These are phyloP conservation scores for Ammodytes marinus DNA, from an alignment of 2,113 vertebrate species.

Conservation along the genomic window DNA sequence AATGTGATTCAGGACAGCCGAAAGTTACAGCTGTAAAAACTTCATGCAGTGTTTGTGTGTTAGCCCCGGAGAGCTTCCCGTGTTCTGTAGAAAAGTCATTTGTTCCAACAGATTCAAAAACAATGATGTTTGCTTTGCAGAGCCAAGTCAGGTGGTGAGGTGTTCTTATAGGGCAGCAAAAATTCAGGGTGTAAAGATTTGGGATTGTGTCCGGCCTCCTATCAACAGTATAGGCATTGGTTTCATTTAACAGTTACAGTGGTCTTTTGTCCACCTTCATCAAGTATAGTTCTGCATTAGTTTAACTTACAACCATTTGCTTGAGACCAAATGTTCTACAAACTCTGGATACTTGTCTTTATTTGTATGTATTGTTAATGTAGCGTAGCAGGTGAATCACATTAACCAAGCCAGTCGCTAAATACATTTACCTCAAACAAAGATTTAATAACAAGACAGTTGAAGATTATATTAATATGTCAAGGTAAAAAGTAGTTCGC, in stretches of 20 bases:
- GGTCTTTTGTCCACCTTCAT: neutral
- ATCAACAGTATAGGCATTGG: neutral
- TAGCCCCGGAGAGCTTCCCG: neutral
- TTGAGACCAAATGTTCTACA: neutral
- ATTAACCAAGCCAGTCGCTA: neutral
- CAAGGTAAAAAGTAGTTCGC: neutral
- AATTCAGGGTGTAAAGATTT: neutral
- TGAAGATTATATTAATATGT: neutral
- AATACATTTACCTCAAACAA: neutral
- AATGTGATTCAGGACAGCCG: neutral
- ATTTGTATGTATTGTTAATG: no score
- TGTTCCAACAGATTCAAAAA: neutral
- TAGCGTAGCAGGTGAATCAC: neutral
- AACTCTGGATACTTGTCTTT: neutral
- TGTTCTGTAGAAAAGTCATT: neutral
- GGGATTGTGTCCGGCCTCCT: neutral
- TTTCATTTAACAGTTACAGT: neutral
- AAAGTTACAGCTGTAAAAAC: constrained; percentile 13
- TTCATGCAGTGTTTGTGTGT: neutral
- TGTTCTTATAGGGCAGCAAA: neutral
- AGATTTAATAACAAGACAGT: constrained; percentile 1
- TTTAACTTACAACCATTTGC: neutral
- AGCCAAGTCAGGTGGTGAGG: neutral
- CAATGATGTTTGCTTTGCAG: neutral
- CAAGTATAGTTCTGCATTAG: neutral